A percentile compares a stretch with the other conserved stretches of the same genome.
These are phyloP conservation scores for Lasioglossum morio DNA, from an alignment of 2,888 invertebrate genomes.

Conservation along the genomic window DNA sequence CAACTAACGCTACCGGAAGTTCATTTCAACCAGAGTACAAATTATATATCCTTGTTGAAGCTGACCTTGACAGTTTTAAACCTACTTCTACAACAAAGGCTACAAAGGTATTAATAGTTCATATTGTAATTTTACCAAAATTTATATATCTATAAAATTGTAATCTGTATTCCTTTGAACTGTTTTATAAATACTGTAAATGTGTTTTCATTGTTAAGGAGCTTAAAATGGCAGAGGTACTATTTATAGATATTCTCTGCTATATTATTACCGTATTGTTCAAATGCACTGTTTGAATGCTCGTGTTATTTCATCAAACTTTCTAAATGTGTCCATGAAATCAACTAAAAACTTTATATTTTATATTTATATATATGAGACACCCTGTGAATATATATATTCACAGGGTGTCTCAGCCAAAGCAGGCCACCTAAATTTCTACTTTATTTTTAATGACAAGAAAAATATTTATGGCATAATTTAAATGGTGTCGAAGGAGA, in stretches of 20 bases:
- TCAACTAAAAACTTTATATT: too few relatives aligned
- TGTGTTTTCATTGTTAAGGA: conserved; percentile 1
- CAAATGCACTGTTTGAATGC: not conserved
- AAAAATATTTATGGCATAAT: too few relatives aligned
- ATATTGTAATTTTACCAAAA: not conserved
- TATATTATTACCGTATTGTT: not conserved
- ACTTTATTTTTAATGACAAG: too few relatives aligned
- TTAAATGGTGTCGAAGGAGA: too few relatives aligned
- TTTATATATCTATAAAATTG: not conserved
- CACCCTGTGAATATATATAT: too few relatives aligned
- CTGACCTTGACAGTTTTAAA: conserved; percentile 78
- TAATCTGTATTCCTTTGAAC: not conserved
- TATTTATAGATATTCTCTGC: not conserved
- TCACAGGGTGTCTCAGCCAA: too few relatives aligned
- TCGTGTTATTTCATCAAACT: not conserved
- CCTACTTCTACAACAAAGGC: conserved; percentile 76
- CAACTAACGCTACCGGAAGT: conserved; percentile 75
- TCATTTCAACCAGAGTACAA: conserved; percentile 69
- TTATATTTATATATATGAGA: too few relatives aligned
- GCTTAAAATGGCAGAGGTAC: not conserved
- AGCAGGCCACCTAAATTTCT: too few relatives aligned
- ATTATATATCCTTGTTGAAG: conserved; percentile 83
- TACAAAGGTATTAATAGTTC: conserved; percentile 75
- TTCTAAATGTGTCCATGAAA: not conserved
- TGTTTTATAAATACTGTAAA: not conserved